Conservation (phyloP, 1,140 invertebrate species). For the Leguminivora glycinivorella region DNA sequence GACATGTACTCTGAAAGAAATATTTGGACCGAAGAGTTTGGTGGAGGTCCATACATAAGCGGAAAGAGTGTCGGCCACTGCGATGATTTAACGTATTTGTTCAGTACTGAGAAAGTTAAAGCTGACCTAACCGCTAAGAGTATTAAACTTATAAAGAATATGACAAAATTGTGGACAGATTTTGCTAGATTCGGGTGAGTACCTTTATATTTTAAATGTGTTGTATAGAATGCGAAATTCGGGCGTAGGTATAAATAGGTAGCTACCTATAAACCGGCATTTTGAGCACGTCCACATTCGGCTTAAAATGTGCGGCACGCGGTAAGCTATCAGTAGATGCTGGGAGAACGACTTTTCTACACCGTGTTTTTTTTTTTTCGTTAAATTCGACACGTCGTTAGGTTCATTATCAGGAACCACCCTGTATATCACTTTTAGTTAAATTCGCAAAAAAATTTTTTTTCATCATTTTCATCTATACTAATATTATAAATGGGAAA, state of each 20-base stretch:
- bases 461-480: too few relatives aligned
- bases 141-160: conserved; percentile 11
- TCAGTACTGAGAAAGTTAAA: conserved; percentile 3
- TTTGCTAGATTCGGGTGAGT: conserved; percentile 30
- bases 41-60: not conserved
- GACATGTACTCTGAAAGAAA: conserved; percentile 18
- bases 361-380: too few relatives aligned
- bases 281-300: not conserved
- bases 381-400: too few relatives aligned
- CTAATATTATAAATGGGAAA: too few relatives aligned
- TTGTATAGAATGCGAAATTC: not conserved
- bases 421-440: too few relatives aligned
- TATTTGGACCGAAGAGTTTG: not conserved
- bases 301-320: not conserved
- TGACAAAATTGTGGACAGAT: conserved; percentile 29
- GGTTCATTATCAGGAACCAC: too few relatives aligned
- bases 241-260: not conserved
- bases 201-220: not conserved
- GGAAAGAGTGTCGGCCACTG: conserved; percentile 7
- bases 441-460: too few relatives aligned
- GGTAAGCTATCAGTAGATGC: not conserved
- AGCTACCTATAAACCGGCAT: too few relatives aligned
- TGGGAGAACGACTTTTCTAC: too few relatives aligned
- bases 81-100: conserved; percentile 26
- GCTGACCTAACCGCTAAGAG: not conserved